These are phyloP conservation scores for Bombyx mandarina DNA, from an alignment of 1,140 invertebrate genomes.

Conservation along the genomic window DNA sequence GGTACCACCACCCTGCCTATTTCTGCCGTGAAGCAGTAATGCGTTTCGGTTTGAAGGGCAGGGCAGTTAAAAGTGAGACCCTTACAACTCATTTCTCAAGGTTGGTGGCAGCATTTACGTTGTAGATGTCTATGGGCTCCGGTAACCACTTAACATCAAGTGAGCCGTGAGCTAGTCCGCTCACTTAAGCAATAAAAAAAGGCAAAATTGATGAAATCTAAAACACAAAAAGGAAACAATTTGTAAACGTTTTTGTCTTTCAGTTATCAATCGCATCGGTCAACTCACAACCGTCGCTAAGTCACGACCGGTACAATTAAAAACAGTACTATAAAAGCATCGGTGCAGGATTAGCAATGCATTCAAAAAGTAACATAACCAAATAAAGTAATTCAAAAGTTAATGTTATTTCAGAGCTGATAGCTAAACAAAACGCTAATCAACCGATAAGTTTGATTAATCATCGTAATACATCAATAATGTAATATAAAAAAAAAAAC, in stretches of 20 bases:
- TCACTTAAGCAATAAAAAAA: too few relatives aligned
- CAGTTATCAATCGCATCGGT: conserved; percentile 2
- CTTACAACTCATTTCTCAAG: too few relatives aligned
- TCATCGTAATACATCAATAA: conserved; percentile 22
- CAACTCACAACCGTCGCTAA: neutral
- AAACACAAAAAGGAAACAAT: neutral
- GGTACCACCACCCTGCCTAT: too few relatives aligned
- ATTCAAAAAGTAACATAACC: conserved; percentile 13
- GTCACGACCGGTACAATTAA: neutral
- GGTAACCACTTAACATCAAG: too few relatives aligned
- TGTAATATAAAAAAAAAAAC: conserved; percentile 25
- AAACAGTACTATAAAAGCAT: neutral
- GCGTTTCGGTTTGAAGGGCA: too few relatives aligned
- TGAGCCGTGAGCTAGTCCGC: too few relatives aligned
- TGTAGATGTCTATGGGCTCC: too few relatives aligned
- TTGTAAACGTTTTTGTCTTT: conserved; percentile 5
- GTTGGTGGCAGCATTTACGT: too few relatives aligned
- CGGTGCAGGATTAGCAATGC: neutral
- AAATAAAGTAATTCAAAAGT: conserved; percentile 26
- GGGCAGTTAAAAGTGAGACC: too few relatives aligned
- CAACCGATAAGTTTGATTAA: conserved; percentile 31
- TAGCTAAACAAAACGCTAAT: conserved; percentile 29
- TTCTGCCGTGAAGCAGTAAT: too few relatives aligned
- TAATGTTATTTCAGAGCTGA: conserved; percentile 14
- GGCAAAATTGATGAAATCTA: too few relatives aligned